Conservation (phyloP, 2,113 vertebrate genomes). For the Ceratotherium simum region DNA sequence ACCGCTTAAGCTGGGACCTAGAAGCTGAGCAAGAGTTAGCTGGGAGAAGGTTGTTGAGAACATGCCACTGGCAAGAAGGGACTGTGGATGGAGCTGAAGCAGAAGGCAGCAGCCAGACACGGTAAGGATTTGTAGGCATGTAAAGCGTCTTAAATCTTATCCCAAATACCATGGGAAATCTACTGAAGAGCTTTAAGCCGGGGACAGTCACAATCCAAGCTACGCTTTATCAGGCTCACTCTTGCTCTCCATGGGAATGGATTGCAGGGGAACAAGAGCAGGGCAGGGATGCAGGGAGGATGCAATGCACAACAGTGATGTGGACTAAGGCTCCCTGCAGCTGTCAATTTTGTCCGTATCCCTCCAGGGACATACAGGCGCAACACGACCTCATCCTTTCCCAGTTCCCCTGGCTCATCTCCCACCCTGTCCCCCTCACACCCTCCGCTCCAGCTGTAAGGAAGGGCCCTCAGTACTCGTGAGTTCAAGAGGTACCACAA, state of each 20-base stretch:
- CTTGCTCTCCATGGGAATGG: neutral
- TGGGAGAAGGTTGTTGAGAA: neutral
- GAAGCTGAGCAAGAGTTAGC: neutral
- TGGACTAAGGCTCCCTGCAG: neutral
- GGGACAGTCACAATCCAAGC: neutral
- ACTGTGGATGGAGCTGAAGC: neutral
- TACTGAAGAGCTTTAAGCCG: neutral
- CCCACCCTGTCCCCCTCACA: neutral
- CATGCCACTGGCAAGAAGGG: neutral
- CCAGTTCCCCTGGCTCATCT: rapidly evolving
- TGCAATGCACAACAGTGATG: neutral
- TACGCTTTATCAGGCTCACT: too few species aligned
- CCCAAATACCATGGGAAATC: neutral
- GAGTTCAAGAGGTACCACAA: neutral
- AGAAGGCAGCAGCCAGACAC: neutral
- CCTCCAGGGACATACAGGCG: too few species aligned
- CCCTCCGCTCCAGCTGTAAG: neutral
- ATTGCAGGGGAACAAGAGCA: neutral
- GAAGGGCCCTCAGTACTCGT: neutral
- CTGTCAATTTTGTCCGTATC: neutral
- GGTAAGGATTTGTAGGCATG: neutral
- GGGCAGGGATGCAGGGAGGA: neutral
- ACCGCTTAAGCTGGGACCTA: neutral
- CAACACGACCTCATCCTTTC: neutral
- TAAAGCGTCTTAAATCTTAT: neutral